phyloP scores from a whole-genome alignment of 1,140 invertebrate genomes.

The Rhopalosiphum padi region DNA sequence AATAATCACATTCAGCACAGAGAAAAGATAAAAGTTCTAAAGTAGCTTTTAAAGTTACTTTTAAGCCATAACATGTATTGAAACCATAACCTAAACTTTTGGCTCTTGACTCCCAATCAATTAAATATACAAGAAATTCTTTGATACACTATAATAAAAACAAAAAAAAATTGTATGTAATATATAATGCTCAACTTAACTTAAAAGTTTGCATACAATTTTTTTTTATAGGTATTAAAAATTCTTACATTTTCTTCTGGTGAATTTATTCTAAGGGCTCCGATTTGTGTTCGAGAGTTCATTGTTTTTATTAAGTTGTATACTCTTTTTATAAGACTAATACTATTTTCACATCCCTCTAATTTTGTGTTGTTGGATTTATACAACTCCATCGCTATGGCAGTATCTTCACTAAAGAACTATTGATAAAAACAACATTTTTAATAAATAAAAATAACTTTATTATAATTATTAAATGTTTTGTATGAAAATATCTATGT shows the following conservation, averaged over 20 bases:
- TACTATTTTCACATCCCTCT: neutral
- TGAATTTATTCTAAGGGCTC: neutral
- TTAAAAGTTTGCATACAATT: neutral
- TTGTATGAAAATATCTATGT: too few relatives aligned
- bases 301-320: neutral
- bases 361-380: neutral
- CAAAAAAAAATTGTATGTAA: neutral
- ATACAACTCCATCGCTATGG: too few relatives aligned
- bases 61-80: neutral
- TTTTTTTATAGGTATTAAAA: neutral
- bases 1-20: neutral
- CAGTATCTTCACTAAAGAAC: neutral
- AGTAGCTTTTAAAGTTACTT: slow-evolving; percentile 13
- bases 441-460: too few relatives aligned
- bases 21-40: neutral
- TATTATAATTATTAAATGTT: too few relatives aligned
- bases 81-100: neutral
- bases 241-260: neutral
- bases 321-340: neutral
- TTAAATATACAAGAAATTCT: neutral
- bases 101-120: neutral
- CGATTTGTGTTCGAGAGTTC: neutral
- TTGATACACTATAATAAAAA: neutral
- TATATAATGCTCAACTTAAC: neutral
- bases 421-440: neutral